phyloP scores from a whole-genome alignment of 2,797 vertebrate genomes.

The Meriones psammophilus region DNA sequence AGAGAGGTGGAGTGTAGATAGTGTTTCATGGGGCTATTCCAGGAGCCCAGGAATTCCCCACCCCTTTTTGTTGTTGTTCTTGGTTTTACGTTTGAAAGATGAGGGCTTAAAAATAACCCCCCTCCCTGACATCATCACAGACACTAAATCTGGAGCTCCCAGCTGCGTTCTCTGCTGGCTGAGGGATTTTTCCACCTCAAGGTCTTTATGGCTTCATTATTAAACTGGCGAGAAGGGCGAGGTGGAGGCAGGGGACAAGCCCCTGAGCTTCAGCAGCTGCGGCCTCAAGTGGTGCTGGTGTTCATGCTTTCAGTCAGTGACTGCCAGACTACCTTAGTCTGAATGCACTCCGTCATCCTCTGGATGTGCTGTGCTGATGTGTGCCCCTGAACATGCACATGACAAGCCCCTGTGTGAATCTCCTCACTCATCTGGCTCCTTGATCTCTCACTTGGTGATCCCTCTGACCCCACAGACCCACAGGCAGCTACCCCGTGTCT shows the following conservation, averaged over 20 bases:
- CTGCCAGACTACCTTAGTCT: neutral
- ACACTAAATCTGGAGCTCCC: neutral
- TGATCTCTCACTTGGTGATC: neutral
- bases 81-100: conserved; percentile 58
- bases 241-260: too few species aligned
- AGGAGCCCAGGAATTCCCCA: neutral
- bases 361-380: neutral
- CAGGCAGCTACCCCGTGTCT: neutral
- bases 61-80: conserved; percentile 38
- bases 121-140: neutral
- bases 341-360: neutral
- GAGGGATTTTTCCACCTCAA: conserved; percentile 24
- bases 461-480: neutral
- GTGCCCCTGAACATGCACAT: neutral
- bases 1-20: neutral
- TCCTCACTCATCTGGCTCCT: neutral
- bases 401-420: neutral
- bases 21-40: neutral
- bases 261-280: neutral
- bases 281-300: neutral
- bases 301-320: neutral
- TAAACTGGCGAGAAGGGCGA: conserved; percentile 18
- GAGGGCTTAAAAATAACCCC: conserved; percentile 26
- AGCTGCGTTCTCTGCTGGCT: neutral
- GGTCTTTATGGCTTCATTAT: conserved; percentile 28